Conservation (phyloP, 2,113 vertebrate species). For the Gallinago paraguaiae region DNA sequence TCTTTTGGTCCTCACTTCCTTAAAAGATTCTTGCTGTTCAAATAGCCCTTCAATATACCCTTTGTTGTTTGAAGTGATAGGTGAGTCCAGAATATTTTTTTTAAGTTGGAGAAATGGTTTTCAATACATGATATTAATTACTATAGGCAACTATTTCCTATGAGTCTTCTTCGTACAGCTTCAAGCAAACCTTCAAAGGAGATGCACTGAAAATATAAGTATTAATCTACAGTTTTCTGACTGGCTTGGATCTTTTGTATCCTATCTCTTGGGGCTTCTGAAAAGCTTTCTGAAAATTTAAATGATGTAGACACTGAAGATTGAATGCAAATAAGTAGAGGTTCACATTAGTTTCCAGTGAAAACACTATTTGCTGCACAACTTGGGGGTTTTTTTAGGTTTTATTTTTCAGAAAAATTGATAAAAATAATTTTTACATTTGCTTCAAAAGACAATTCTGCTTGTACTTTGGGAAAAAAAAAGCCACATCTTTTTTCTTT, state of each 20-base stretch:
- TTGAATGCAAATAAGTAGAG: conserved; percentile 5
- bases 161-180: neutral
- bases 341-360: neutral
- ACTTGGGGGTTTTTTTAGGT: neutral
- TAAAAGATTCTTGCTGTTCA: neutral
- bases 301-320: neutral
- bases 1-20: neutral
- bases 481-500: neutral
- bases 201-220: neutral
- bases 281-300: conserved; percentile 24
- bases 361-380: neutral
- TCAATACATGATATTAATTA: neutral
- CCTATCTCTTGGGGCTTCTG: neutral
- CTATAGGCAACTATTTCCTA: neutral
- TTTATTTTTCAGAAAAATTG: neutral
- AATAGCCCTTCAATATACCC: neutral
- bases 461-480: neutral
- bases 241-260: neutral
- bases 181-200: neutral
- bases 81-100: neutral
- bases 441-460: neutral
- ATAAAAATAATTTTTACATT: neutral
- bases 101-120: neutral
- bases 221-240: neutral
- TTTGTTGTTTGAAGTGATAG: neutral